phyloP scores from a whole-genome alignment of 1,140 invertebrate species.

The Mercenaria mercenaria region DNA sequence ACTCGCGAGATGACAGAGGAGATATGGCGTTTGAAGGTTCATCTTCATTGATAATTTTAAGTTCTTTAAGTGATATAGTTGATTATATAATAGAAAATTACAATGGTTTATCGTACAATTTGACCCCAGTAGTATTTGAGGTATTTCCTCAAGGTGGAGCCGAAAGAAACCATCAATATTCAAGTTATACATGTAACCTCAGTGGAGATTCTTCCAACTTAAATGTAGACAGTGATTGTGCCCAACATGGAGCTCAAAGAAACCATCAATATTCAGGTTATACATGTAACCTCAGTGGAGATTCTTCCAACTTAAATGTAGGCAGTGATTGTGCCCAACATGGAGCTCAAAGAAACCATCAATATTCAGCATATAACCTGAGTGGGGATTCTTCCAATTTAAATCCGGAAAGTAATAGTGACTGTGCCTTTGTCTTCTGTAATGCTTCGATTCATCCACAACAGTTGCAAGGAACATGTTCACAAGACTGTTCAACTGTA shows the following conservation, averaged over 20 bases:
- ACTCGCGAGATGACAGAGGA: neutral
- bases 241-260: neutral
- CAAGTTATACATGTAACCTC: too few species aligned
- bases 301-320: too few species aligned
- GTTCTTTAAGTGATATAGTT: neutral
- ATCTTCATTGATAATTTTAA: neutral
- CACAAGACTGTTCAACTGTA: neutral
- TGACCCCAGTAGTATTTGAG: slow-evolving; percentile 2
- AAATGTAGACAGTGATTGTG: neutral
- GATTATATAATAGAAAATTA: neutral
- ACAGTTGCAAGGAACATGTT: neutral
- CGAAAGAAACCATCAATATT: neutral
- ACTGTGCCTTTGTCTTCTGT: neutral
- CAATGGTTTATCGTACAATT: neutral
- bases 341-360: neutral
- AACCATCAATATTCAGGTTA: too few species aligned
- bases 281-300: too few species aligned
- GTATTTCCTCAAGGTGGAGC: too few species aligned
- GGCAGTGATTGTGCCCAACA: neutral
- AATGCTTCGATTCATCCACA: neutral
- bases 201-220: too few species aligned
- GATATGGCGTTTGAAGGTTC: neutral
- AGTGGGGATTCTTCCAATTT: too few species aligned
- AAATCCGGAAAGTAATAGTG: neutral
- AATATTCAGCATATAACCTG: neutral